These are phyloP conservation scores for Sparus aurata DNA, from an alignment of 2,797 vertebrate genomes.

Conservation along the genomic window DNA sequence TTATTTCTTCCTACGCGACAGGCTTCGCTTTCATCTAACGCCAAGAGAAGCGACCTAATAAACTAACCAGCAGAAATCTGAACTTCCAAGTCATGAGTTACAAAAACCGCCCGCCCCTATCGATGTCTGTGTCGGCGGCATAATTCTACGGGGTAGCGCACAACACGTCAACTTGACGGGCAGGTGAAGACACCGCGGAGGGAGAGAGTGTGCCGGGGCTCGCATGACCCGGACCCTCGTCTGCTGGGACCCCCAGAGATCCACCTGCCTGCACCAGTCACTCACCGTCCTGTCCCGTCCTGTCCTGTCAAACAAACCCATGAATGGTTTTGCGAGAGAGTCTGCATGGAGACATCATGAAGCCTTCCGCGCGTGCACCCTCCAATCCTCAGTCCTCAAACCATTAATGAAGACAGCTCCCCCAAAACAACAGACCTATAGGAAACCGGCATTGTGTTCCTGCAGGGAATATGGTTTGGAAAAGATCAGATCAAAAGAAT, in stretches of 20 bases:
- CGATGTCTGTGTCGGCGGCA: slow-evolving; percentile 41
- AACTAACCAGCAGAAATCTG: slow-evolving; percentile 48
- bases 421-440: slow-evolving; percentile 21
- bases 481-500: slow-evolving; percentile 80
- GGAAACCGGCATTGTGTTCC: slow-evolving; percentile 27
- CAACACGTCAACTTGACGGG: slow-evolving; percentile 62
- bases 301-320: slow-evolving; percentile 31
- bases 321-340: slow-evolving; percentile 29
- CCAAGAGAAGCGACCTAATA: slow-evolving; percentile 44
- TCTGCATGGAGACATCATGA: slow-evolving; percentile 27
- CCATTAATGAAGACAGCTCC: slow-evolving; percentile 22
- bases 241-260: slow-evolving; percentile 44
- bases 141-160: slow-evolving; percentile 34
- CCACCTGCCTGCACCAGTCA: slow-evolving; percentile 73
- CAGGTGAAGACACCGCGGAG: slow-evolving; percentile 58
- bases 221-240: slow-evolving; percentile 59
- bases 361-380: slow-evolving; percentile 6
- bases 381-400: slow-evolving; percentile 11
- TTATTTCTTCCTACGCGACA: slow-evolving; percentile 12
- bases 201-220: slow-evolving; percentile 60
- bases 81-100: slow-evolving; percentile 50
- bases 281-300: slow-evolving; percentile 32
- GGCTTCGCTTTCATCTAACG: slow-evolving; percentile 17
- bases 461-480: slow-evolving; percentile 44
- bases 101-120: slow-evolving; percentile 45